Conservation (phyloP, 2,888 invertebrate species). For the Leptura quadrifasciata region DNA sequence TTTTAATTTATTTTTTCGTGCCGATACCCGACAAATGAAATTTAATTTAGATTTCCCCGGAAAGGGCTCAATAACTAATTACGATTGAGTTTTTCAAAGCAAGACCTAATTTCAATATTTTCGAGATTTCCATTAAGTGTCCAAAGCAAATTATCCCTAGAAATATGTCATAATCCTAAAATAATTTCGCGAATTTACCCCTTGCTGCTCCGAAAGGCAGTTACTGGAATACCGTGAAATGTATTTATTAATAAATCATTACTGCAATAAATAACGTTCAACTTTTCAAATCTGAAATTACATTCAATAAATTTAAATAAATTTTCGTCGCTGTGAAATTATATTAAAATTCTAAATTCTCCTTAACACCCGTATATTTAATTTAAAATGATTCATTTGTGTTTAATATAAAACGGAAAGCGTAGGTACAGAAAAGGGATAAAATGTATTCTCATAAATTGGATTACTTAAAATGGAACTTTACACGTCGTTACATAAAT, state of each 20-base stretch:
- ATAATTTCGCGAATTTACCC: neutral
- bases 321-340: slow-evolving; percentile 27
- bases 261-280: slow-evolving; percentile 23
- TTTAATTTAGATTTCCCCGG: neutral
- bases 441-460: slow-evolving; percentile 32
- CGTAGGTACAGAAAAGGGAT: slow-evolving; percentile 9
- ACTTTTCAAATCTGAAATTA: slow-evolving; percentile 15
- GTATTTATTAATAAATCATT: slow-evolving; percentile 22
- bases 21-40: neutral
- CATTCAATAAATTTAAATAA: slow-evolving; percentile 33
- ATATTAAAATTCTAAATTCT: slow-evolving; percentile 23
- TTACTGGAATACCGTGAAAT: slow-evolving; percentile 8
- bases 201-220: neutral
- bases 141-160: neutral
- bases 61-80: neutral
- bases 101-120: slow-evolving; percentile 2
- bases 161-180: neutral
- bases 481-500: slow-evolving; percentile 36
- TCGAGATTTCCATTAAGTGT: neutral
- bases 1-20: neutral
- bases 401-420: slow-evolving; percentile 35
- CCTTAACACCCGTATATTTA: slow-evolving; percentile 32
- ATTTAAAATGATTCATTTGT: slow-evolving; percentile 37
- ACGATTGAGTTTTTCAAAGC: neutral
- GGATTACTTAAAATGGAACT: slow-evolving; percentile 36